These are phyloP conservation scores for Caenorhabditis doughertyi DNA, from an alignment of 2,888 invertebrate species.

Conservation along the genomic window DNA sequence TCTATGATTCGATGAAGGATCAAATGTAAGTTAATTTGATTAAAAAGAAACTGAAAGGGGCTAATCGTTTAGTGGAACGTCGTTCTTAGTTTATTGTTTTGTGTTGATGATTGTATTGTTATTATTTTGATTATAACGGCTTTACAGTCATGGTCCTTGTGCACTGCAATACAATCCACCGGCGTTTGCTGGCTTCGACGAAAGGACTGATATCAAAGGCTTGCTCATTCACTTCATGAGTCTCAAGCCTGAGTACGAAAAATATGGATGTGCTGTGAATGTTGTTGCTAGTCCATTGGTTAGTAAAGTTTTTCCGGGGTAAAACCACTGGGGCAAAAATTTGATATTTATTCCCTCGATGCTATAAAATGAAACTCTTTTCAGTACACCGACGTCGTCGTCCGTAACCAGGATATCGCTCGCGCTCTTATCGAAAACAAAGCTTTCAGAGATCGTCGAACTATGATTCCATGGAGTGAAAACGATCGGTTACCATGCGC, in stretches of 20 bases:
- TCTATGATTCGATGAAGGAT: too few relatives aligned
- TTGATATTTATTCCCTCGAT: constrained; percentile 38
- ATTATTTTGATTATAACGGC: too few relatives aligned
- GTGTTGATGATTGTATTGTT: too few relatives aligned
- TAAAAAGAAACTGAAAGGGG: too few relatives aligned
- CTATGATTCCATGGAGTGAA: constrained; percentile 72
- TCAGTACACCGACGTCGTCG: constrained; percentile 93
- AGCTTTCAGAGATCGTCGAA: constrained; percentile 85
- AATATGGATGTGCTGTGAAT: constrained; percentile 89
- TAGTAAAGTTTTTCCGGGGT: too few relatives aligned
- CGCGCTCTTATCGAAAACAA: constrained; percentile 91
- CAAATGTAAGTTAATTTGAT: too few relatives aligned
- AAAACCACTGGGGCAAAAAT: too few relatives aligned
- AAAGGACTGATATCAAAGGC: constrained; percentile 84
- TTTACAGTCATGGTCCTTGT: constrained; percentile 42
- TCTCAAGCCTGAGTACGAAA: constrained; percentile 85
- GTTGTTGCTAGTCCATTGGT: constrained; percentile 91
- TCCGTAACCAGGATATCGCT: constrained; percentile 91
- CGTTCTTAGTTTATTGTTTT: too few relatives aligned
- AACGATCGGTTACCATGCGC: constrained; percentile 22
- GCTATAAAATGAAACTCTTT: too few relatives aligned
- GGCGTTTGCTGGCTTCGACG: constrained; percentile 44
- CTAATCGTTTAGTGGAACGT: too few relatives aligned
- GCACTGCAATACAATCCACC: constrained; percentile 40
- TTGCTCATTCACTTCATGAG: constrained; percentile 90